These are phyloP conservation scores for Ammodramus savannarum DNA, from an alignment of 2,113 vertebrate species.

Conservation along the genomic window DNA sequence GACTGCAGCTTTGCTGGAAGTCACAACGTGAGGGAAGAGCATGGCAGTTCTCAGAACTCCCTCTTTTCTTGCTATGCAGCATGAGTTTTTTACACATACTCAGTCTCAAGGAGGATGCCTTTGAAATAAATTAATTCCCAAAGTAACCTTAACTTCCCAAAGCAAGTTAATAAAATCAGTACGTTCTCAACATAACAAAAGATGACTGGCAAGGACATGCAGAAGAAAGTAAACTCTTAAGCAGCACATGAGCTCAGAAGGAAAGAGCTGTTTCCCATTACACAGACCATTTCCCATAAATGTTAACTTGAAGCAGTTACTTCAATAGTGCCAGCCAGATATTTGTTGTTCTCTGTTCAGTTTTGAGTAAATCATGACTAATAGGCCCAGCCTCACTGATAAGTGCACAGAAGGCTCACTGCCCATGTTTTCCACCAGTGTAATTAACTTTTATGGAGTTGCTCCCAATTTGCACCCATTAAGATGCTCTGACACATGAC, in stretches of 20 bases:
- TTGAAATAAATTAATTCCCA: background rate
- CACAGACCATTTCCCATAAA: slow-evolving; percentile 6
- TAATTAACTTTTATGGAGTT: slow-evolving; percentile 21
- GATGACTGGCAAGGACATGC: background rate
- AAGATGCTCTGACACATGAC: background rate
- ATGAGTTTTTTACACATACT: background rate
- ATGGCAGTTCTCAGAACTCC: background rate
- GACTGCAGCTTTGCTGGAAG: background rate
- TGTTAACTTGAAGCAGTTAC: background rate
- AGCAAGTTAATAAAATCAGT: background rate
- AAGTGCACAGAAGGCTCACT: background rate
- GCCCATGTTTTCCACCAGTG: background rate
- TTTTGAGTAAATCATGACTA: background rate
- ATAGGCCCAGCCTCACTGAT: background rate
- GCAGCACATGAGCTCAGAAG: background rate
- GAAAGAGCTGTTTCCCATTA: slow-evolving; percentile 15
- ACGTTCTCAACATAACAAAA: background rate
- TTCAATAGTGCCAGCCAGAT: background rate
- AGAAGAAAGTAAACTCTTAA: background rate
- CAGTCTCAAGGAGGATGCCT: background rate
- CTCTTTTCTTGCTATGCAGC: background rate
- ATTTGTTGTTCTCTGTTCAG: background rate
- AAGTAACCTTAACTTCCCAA: background rate
- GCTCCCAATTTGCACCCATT: background rate
- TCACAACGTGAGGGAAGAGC: fast-evolving